Evolutionary conservation across 2,888 invertebrate species (phyloP), one percentile per base, ranked within the genome.

Genomic region (Ochropacha duplaris): DNA sequence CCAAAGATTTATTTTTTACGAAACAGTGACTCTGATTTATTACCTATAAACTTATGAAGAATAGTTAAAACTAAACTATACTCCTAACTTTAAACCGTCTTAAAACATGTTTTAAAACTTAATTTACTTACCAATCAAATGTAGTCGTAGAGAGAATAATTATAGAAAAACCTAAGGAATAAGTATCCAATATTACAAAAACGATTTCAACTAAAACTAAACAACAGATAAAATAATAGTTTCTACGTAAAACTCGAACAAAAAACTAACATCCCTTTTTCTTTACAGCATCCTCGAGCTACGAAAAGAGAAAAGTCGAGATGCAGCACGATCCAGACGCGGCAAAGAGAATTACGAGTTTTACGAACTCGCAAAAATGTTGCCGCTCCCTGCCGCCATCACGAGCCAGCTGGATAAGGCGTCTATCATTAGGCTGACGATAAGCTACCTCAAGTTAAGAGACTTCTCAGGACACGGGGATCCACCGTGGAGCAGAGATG

Each of bases 291-390:
- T 98, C 84, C 94, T 98, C 89, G 98, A 98, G 90, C 93, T 98
- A 62, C 95, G 98, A 68, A 98, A 98, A 93, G 98, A 98, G 89
- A 98, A 98, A 87, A 98, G 97, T 70, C 93, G 98, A 76, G 98
- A 98, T 86, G 98, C 98, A 50, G 98, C 98, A 6, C 94, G 98
- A 64, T 98, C 98, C 12, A 94, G 98, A 56, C 94, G 98, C 44
- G 98, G 98, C 62, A 98, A 98, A 81, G 99, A 99, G 88, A 99
- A 99, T 93, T 98, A 96, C 86, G 98, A 99, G 94, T 99, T 98
- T 93, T 98, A 98, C 90, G 98, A 98, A 93, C 94, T 99, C 84
- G 98, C 98, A 65, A 98, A 97, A 94, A 98, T 97, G 98, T 94
- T 97, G 88, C 98, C 97, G 28, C 94, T 96, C 69, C 98, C 96